phyloP scores from a whole-genome alignment of 2,113 vertebrate genomes.

The Catharus bicknelli region DNA sequence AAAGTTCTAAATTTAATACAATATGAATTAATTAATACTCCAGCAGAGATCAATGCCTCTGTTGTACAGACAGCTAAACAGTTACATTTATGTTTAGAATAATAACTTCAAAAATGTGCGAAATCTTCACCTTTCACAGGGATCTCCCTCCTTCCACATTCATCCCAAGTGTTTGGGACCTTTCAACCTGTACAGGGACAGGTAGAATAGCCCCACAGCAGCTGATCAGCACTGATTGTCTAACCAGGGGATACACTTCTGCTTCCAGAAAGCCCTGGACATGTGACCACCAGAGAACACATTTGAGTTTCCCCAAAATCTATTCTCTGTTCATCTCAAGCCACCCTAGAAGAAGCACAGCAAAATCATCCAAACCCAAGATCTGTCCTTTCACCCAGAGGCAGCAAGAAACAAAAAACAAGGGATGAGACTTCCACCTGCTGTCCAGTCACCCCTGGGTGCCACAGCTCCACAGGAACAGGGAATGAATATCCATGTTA shows the following conservation, averaged over 20 bases:
- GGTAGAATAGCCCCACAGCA: background rate
- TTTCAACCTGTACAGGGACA: background rate
- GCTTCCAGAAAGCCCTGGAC: background rate
- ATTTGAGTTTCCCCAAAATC: background rate
- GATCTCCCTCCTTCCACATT: background rate
- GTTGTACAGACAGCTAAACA: background rate
- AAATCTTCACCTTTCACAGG: background rate
- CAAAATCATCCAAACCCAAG: background rate
- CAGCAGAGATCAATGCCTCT: background rate
- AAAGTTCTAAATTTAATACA: background rate
- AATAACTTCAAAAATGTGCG: background rate
- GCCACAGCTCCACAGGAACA: background rate
- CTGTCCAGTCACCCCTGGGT: background rate
- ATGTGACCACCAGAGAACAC: fast-evolving
- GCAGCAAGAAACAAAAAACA: background rate
- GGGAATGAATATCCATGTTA: background rate
- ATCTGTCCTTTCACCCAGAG: background rate
- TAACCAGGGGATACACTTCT: background rate
- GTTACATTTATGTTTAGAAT: background rate
- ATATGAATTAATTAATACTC: background rate
- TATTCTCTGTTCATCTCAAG: background rate
- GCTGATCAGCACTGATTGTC: background rate
- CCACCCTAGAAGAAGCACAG: background rate
- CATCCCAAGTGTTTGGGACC: fast-evolving
- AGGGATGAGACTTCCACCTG: background rate